These are phyloP conservation scores for Pachypanchax playfairii DNA, from an alignment of 2,113 vertebrate genomes.

Conservation along the genomic window DNA sequence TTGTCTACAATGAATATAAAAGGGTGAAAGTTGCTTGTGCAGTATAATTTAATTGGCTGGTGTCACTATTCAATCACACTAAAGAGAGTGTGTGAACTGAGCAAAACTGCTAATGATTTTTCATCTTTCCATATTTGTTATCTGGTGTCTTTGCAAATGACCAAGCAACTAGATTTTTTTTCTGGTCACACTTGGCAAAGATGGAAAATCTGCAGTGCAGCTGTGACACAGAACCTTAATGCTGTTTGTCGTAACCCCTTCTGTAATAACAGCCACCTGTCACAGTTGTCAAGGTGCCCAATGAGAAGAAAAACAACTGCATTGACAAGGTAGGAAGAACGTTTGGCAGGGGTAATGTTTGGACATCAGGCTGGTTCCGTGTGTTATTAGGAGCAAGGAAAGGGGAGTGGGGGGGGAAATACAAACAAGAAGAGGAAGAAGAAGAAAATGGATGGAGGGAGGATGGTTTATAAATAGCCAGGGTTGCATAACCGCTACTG, in stretches of 20 bases:
- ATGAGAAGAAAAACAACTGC: slow-evolving; percentile 44
- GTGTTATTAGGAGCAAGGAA: slow-evolving; percentile 31
- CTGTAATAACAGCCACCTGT: slow-evolving; percentile 62
- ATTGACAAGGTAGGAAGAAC: slow-evolving; percentile 41
- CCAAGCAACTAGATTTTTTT: slow-evolving; percentile 35
- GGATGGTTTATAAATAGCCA: slow-evolving; percentile 80
- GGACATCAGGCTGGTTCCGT: slow-evolving; percentile 47
- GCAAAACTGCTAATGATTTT: too few species aligned
- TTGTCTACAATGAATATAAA: too few species aligned
- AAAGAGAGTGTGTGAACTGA: too few species aligned
- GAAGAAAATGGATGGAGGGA: slow-evolving; percentile 30
- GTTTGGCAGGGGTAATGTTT: slow-evolving; percentile 43
- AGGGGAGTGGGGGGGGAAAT: slow-evolving; percentile 3
- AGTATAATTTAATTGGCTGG: too few species aligned
- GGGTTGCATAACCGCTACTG: slow-evolving; percentile 72
- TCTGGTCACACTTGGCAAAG: slow-evolving; percentile 22
- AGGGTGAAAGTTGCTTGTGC: too few species aligned
- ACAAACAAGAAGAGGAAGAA: slow-evolving; percentile 25
- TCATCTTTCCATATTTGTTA: not conserved
- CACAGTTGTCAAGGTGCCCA: slow-evolving; percentile 55
- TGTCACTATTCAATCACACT: too few species aligned
- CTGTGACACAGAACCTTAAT: slow-evolving; percentile 38
- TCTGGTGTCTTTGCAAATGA: too few species aligned
- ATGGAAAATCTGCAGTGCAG: slow-evolving; percentile 42
- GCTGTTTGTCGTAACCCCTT: slow-evolving; percentile 32